phyloP scores from a whole-genome alignment of 1,140 invertebrate species.

The Portunus trituberculatus region DNA sequence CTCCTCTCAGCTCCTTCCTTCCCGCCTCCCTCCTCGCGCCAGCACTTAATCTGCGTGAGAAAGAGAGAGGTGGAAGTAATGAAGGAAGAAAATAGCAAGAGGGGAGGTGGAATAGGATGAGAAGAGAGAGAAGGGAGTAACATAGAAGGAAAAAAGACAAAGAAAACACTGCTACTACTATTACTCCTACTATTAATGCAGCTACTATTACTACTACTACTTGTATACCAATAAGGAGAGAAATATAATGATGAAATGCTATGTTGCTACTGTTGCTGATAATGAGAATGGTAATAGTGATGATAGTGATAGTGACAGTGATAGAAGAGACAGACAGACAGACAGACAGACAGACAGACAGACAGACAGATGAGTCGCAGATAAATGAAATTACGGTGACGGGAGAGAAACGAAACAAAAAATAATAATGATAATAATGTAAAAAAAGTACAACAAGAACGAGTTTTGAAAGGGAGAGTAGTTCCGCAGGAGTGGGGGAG shows the following conservation, averaged over 20 bases:
- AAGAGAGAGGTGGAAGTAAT: background rate
- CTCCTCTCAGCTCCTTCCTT: too few species aligned
- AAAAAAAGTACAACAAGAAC: background rate
- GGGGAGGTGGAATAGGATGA: background rate
- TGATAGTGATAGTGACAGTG: background rate
- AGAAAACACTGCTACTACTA: background rate
- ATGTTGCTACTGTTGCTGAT: background rate
- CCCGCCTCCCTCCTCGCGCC: too few species aligned
- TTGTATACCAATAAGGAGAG: background rate
- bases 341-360: background rate
- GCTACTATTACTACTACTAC: conserved; percentile 30
- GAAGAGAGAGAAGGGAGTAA: background rate
- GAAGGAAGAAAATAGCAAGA: background rate
- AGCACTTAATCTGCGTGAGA: too few species aligned
- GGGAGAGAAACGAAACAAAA: background rate
- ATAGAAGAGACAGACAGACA: background rate
- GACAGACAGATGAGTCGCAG: background rate
- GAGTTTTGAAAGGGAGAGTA: too few species aligned
- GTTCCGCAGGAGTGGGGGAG: too few species aligned
- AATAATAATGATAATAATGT: background rate
- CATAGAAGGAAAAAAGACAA: background rate
- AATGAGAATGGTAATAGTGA: background rate
- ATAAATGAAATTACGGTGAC: background rate
- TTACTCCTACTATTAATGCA: conserved; percentile 6
- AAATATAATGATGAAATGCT: background rate